Percentiles rank a stretch among this genome's conserved stretches.
Conservation (phyloP, 2,113 vertebrate genomes). For the Saguinus imperator region DNA sequence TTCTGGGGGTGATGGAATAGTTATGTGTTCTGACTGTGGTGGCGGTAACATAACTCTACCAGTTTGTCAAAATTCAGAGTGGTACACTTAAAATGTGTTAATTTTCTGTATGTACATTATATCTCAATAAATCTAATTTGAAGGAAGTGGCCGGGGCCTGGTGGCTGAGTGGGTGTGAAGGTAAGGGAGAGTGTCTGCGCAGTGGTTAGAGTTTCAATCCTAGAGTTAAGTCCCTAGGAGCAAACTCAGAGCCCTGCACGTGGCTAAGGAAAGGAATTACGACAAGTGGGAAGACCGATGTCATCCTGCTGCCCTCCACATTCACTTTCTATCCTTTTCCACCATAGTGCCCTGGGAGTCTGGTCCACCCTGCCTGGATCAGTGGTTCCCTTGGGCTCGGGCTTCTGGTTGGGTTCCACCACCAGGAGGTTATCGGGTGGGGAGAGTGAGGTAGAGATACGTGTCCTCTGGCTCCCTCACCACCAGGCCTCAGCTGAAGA, state of each 20-base stretch:
- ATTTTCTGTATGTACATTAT: not conserved
- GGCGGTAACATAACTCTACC: not conserved
- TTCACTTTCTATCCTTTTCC: not conserved
- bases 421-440: rapidly evolving
- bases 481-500: not conserved
- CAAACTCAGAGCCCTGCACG: not conserved
- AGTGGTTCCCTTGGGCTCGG: not conserved
- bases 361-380: rapidly evolving
- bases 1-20: not conserved
- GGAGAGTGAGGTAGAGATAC: not conserved
- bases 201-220: not conserved
- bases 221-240: not conserved
- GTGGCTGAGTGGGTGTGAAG: not conserved
- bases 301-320: not conserved
- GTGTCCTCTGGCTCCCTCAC: not conserved
- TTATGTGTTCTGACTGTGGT: not conserved
- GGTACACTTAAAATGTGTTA: not conserved
- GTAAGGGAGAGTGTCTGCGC: not conserved
- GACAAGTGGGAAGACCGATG: not conserved
- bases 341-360: not conserved
- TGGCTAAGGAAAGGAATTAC: not conserved
- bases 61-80: not conserved
- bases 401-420: not conserved
- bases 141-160: not conserved
- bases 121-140: not conserved